These are phyloP conservation scores for Drosophila vallismaia DNA, from an alignment of 2,888 invertebrate species.

Conservation along the genomic window DNA sequence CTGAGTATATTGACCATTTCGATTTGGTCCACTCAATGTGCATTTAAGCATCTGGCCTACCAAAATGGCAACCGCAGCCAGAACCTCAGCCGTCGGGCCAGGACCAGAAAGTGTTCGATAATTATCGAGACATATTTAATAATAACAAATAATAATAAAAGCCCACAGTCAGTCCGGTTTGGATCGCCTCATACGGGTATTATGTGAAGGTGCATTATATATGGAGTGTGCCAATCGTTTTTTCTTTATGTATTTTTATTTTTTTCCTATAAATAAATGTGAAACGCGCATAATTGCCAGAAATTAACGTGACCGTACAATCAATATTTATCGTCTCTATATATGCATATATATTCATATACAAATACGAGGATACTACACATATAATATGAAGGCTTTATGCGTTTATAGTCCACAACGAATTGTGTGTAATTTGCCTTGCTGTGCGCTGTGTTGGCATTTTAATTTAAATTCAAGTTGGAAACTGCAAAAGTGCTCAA, in stretches of 20 bases:
- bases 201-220: constrained; percentile 15
- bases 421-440: constrained; percentile 55
- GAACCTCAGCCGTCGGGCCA: constrained; percentile 12
- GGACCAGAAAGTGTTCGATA: constrained; percentile 49
- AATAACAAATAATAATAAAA: constrained; percentile 58
- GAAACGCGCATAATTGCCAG: constrained; percentile 69
- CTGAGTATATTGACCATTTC: constrained; percentile 34
- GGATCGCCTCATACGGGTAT: constrained; percentile 3
- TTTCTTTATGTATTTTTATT: not conserved
- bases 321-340: constrained; percentile 70
- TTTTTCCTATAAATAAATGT: constrained; percentile 26
- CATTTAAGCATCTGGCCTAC: constrained; percentile 44
- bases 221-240: not conserved
- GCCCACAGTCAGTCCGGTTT: constrained; percentile 30
- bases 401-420: constrained; percentile 48
- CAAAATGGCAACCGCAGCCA: constrained; percentile 26
- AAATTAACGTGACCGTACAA: constrained; percentile 73
- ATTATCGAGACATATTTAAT: constrained; percentile 64
- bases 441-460: constrained; percentile 52
- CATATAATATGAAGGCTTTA: constrained; percentile 36
- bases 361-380: constrained; percentile 14
- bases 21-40: constrained; percentile 42
- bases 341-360: constrained; percentile 22
- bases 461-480: constrained; percentile 77
- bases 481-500: constrained; percentile 48